Base-by-base conservation (phyloP, 2,888 invertebrate genomes). In the Brachypterus glaber region DNA sequence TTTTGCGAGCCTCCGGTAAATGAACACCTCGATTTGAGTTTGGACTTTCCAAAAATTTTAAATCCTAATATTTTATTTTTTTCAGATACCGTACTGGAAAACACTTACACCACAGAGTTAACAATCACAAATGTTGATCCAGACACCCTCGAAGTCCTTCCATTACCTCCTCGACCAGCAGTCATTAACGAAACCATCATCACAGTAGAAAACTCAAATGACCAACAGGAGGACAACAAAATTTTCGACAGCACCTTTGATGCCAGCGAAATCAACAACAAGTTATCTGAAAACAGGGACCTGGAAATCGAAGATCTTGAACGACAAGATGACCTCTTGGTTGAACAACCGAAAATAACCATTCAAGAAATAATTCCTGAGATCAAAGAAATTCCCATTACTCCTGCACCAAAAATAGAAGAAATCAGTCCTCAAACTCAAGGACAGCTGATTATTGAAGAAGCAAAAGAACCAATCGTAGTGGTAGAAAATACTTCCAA, bases 301-400 rank as follows among this genome's bases (percentile, higher is more conserved):
- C 4, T 11, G 5, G 37, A 38, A 38, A 39, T 43, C 13, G 44
- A 45, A 5, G 45, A 45, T 17, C 35, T 45, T 18, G 27, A 38
- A n/a, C 37, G 37, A 13, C 40, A 41, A 32, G 41, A 36, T 11
- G 44, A 43, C 13, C 33, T 27, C 15, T 37, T 46, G 3, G 33
- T 37, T 16, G 44, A n/a, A n/a, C n/a, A 43, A n/a, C 43, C 44
- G 21, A 57, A 57, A 42, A 64, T 64, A 17, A 75, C 74, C 1
- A 76, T 76, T 17, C 76, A 75, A 47, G 76, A 77, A 59, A 74
- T 77, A 3, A 74, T 75, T 3, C 74, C 74, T 0, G 73, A 60
- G 44, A 49, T 58, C 11, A 60, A 59, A 34, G 63, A 63, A 43
- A 60, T 60, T 18, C 59, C 63, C 8, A 55, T 62, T n/a, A 62